These are phyloP conservation scores for Cyprinodon diabolis DNA, from an alignment of 2,797 vertebrate species.

Conservation along the genomic window DNA sequence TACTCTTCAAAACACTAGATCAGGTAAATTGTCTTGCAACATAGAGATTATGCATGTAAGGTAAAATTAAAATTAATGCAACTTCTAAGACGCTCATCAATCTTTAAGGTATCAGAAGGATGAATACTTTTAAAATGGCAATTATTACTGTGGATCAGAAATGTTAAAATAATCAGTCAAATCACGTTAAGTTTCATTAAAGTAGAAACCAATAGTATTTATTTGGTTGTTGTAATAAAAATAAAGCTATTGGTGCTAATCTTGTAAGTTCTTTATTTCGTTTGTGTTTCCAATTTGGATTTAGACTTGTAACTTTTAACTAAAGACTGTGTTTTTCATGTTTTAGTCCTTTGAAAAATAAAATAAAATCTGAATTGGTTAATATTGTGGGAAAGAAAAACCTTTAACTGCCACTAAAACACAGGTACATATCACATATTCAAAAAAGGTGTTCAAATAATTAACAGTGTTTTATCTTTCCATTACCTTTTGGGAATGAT, in stretches of 20 bases:
- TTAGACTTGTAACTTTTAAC: not conserved
- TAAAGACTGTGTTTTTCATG: too few relatives aligned
- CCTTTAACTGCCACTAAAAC: too few relatives aligned
- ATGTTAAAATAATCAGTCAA: not conserved
- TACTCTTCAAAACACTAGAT: conserved; percentile 97
- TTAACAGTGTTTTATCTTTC: not conserved
- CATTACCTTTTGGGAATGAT: not conserved
- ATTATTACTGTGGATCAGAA: not conserved
- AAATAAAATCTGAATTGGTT: too few relatives aligned
- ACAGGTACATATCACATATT: not conserved
- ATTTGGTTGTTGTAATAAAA: not conserved
- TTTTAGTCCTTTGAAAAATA: too few relatives aligned
- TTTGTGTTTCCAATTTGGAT: not conserved
- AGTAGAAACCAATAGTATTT: not conserved
- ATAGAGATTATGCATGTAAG: not conserved
- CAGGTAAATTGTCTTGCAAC: conserved; percentile 79
- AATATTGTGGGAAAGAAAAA: not conserved
- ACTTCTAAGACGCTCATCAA: not conserved
- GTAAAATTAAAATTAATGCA: not conserved
- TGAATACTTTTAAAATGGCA: not conserved
- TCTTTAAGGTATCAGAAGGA: not conserved
- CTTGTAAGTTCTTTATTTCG: not conserved
- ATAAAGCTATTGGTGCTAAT: not conserved
- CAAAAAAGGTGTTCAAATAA: not conserved
- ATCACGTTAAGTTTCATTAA: too few relatives aligned